A percentile compares a stretch with the other conserved stretches of the same genome.
phyloP scores from a whole-genome alignment of 2,888 invertebrate species.

The Selenia dentaria region DNA sequence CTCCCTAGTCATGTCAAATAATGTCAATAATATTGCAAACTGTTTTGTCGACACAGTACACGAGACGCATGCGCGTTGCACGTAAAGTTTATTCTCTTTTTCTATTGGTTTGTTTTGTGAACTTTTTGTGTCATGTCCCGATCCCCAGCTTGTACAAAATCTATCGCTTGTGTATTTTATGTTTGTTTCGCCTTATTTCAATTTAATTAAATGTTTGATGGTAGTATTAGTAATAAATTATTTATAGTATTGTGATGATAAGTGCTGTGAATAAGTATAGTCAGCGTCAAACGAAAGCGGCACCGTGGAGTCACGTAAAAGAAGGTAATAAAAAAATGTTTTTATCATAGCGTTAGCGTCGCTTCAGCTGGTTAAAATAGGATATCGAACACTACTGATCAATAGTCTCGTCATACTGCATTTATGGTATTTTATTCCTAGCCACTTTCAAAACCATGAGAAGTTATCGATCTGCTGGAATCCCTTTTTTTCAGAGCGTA shows the following conservation, averaged over 20 bases:
- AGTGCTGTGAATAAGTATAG: constrained; percentile 83
- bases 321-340: constrained; percentile 76
- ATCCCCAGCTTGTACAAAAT: constrained; percentile 67
- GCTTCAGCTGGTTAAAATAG: constrained; percentile 25
- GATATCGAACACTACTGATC: neutral
- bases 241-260: constrained; percentile 82
- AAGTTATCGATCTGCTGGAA: constrained; percentile 14
- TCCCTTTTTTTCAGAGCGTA: constrained; percentile 6
- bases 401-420: neutral
- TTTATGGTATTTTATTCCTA: neutral
- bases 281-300: constrained; percentile 81
- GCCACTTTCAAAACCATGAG: neutral
- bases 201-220: constrained; percentile 63
- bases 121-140: constrained; percentile 77
- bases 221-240: constrained; percentile 64
- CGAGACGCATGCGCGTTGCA: constrained; percentile 73
- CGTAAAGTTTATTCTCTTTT: constrained; percentile 67
- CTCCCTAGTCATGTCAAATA: constrained; percentile 36
- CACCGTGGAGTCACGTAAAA: constrained; percentile 86
- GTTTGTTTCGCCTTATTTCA: constrained; percentile 61
- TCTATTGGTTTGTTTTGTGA: constrained; percentile 81
- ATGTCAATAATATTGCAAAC: constrained; percentile 48
- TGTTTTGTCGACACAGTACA: constrained; percentile 67
- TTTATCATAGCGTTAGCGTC: constrained; percentile 59
- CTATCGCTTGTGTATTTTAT: constrained; percentile 72